Percentiles rank a stretch among this genome's conserved stretches.
phyloP scores from a whole-genome alignment of 1,140 invertebrate genomes.

The Euura lappo region DNA sequence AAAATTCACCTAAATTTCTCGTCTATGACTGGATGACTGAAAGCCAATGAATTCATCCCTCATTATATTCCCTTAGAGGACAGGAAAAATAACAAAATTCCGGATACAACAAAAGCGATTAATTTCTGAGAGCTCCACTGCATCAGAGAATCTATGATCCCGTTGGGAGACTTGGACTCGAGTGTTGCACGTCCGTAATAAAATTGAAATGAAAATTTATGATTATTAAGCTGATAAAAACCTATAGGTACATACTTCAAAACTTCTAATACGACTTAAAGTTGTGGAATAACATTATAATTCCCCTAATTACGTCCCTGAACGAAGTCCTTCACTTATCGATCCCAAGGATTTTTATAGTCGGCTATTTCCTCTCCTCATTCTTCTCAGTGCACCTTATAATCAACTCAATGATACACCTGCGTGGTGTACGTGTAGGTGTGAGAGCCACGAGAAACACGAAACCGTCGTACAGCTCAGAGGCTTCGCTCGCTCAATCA shows the following conservation, averaged over 20 bases:
- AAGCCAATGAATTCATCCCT: too few relatives aligned
- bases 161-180: not conserved
- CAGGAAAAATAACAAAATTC: too few relatives aligned
- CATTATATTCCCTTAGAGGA: too few relatives aligned
- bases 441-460: not conserved
- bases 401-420: too few relatives aligned
- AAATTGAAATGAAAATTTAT: not conserved
- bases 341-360: too few relatives aligned
- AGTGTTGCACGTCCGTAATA: not conserved
- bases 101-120: too few relatives aligned
- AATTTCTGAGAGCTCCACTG: too few relatives aligned
- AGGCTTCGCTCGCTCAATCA: slow-evolving; percentile 1
- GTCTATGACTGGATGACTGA: too few relatives aligned
- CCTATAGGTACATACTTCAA: not conserved
- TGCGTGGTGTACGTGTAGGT: not conserved
- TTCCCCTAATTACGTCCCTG: not conserved
- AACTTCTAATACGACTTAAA: not conserved
- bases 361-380: too few relatives aligned
- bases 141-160: not conserved
- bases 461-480: not conserved
- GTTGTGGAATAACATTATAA: not conserved
- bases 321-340: not conserved
- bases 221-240: not conserved
- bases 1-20: too few relatives aligned
- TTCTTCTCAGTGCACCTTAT: too few relatives aligned